Evolutionary conservation across 2,797 vertebrate genomes (phyloP).

Genomic region (Florisuga fusca): DNA sequence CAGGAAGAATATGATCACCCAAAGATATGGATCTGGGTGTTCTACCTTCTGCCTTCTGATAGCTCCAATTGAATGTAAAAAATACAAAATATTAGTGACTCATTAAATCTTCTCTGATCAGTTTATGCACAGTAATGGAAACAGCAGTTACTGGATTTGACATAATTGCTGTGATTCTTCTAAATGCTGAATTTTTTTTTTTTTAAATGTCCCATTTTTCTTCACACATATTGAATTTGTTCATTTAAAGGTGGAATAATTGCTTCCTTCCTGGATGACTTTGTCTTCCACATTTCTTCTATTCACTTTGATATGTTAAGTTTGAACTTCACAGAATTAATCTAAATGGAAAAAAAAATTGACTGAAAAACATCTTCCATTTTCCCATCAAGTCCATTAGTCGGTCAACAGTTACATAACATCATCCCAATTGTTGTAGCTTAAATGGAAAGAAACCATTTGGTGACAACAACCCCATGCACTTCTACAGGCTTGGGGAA

Average conservation of each 20-base stretch:
- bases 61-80: neutral
- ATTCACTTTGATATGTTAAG: neutral
- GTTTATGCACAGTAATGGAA: neutral
- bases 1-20: neutral
- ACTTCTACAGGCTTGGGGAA: no score
- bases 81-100: conserved; percentile 8
- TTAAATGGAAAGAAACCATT: neutral
- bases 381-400: conserved; percentile 1
- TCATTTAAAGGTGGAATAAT: neutral
- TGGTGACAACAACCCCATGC: no score
- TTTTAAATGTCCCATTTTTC: neutral
- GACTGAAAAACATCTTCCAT: neutral
- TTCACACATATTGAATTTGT: neutral
- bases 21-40: neutral
- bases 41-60: neutral
- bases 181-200: neutral
- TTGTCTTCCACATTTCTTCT: neutral
- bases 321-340: conserved; percentile 1
- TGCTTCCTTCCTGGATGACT: neutral
- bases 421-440: neutral
- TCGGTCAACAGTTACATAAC: neutral
- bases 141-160: neutral
- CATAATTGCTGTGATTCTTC: neutral
- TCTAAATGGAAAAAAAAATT: neutral
- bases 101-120: neutral